A percentile compares a stretch with the other conserved stretches of the same genome.
Evolutionary conservation across 2,888 invertebrate species (phyloP).

Genomic region (Parnassius apollo): DNA sequence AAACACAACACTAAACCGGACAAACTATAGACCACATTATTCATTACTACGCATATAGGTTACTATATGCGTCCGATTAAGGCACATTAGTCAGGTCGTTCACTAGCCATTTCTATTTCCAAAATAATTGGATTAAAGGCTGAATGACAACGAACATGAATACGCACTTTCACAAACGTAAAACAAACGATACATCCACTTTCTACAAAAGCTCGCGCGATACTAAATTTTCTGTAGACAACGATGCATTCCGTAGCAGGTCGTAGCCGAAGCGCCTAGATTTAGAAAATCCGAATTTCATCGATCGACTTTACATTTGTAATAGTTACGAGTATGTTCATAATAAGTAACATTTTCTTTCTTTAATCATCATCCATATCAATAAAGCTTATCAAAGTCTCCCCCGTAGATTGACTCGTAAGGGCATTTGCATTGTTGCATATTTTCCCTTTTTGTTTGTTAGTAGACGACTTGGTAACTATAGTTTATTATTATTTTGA

Average conservation of each 20-base stretch:
- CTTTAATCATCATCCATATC: too few species aligned
- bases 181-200: constrained; percentile 40
- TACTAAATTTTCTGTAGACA: constrained; percentile 47
- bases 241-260: constrained; percentile 23
- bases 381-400: too few species aligned
- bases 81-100: constrained; percentile 51
- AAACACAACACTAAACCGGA: constrained; percentile 43
- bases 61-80: constrained; percentile 42
- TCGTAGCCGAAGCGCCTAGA: constrained; percentile 26
- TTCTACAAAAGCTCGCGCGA: constrained; percentile 45
- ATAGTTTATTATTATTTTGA: too few species aligned
- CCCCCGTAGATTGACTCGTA: too few species aligned
- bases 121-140: constrained; percentile 64
- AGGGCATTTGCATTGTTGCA: too few species aligned
- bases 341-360: too few species aligned
- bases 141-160: constrained; percentile 59
- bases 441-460: too few species aligned
- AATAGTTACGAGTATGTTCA: background rate
- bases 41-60: too few species aligned
- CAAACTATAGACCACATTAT: constrained; percentile 44
- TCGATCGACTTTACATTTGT: constrained; percentile 13
- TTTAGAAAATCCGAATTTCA: constrained; percentile 24
- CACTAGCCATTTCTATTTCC: constrained; percentile 48
- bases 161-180: constrained; percentile 42
- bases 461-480: too few species aligned